These are phyloP conservation scores for Cepaea hortensis DNA, from an alignment of 2,888 invertebrate genomes.

Conservation along the genomic window DNA sequence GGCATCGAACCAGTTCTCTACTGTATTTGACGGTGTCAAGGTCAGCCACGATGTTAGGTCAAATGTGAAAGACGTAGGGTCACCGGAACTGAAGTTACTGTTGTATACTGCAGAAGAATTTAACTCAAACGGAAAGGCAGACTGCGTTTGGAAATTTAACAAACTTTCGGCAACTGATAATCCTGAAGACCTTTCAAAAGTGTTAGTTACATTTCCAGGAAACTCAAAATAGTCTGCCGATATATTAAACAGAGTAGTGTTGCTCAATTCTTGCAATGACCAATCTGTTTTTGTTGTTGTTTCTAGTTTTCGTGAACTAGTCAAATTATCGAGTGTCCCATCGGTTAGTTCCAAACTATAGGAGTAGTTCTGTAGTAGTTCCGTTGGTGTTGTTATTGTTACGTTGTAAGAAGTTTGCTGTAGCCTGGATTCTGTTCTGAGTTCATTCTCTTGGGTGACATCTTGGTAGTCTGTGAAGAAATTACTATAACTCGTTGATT, in stretches of 20 bases:
- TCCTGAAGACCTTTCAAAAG: background rate
- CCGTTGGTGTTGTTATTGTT: background rate
- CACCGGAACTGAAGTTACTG: background rate
- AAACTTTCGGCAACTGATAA: background rate
- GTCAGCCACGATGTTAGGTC: constrained; percentile 25
- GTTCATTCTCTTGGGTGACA: background rate
- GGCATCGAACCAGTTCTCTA: background rate
- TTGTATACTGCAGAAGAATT: background rate
- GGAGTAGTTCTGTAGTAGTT: background rate
- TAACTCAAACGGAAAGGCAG: background rate
- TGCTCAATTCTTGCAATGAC: background rate
- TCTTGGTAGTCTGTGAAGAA: background rate
- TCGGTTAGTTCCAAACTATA: background rate
- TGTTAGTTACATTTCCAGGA: background rate
- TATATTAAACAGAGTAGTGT: background rate
- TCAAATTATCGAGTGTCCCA: background rate
- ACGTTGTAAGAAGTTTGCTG: background rate
- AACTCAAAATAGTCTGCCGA: background rate
- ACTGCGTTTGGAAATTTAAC: background rate
- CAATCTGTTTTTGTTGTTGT: background rate
- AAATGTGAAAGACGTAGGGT: constrained; percentile 31
- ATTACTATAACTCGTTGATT: background rate
- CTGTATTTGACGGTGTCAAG: background rate
- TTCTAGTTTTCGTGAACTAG: background rate
- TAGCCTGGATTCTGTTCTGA: background rate